These are phyloP conservation scores for Chymomyza amoena DNA, from an alignment of 2,888 invertebrate genomes.

Conservation along the genomic window DNA sequence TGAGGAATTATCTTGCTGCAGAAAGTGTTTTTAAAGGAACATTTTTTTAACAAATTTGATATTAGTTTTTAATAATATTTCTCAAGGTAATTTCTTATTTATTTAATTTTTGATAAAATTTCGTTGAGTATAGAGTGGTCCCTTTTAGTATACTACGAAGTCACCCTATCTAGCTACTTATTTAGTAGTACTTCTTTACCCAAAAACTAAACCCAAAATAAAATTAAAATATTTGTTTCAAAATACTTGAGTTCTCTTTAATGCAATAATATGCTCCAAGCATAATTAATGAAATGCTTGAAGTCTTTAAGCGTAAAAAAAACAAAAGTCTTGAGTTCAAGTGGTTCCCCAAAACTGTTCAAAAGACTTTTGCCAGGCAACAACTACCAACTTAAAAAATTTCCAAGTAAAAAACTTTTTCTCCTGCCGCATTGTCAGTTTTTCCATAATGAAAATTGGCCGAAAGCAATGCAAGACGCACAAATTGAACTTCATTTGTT, in stretches of 20 bases:
- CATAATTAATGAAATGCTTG: not conserved
- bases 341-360: not conserved
- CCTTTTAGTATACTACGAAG: no score
- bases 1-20: no score
- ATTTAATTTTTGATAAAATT: no score
- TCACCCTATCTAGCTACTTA: no score
- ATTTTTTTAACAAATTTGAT: no score
- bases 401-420: slow-evolving; percentile 35
- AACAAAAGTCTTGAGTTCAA: not conserved
- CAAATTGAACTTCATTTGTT: slow-evolving; percentile 53
- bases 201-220: no score
- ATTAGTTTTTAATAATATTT: no score
- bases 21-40: no score
- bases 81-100: no score
- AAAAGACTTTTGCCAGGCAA: slow-evolving; percentile 15
- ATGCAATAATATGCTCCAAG: not conserved
- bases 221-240: no score
- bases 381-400: slow-evolving; percentile 28
- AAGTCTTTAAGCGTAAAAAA: not conserved
- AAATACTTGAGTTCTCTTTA: not conserved
- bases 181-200: no score
- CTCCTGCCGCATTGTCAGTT: slow-evolving; percentile 3
- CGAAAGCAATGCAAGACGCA: slow-evolving; percentile 3
- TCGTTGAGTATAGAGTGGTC: no score
- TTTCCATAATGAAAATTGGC: slow-evolving; percentile 25